A percentile compares a stretch with the other conserved stretches of the same genome.
These are phyloP conservation scores for Protonemura montana DNA, from an alignment of 2,888 invertebrate genomes.

Conservation along the genomic window DNA sequence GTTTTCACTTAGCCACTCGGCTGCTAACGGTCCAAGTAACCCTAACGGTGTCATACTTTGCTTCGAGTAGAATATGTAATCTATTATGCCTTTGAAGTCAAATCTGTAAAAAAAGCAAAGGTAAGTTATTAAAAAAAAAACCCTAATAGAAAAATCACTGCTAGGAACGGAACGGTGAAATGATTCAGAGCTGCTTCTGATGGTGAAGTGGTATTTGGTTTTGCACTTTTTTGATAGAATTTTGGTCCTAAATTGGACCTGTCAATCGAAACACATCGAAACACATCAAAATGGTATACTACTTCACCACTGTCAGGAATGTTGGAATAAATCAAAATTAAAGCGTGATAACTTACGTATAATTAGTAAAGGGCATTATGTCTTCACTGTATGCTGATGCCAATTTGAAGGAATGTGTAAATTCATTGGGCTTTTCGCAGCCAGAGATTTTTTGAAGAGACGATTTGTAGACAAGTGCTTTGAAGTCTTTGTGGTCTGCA, in stretches of 20 bases:
- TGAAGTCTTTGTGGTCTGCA: constrained; percentile 94
- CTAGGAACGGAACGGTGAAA: too few species aligned
- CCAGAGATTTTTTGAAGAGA: constrained; percentile 89
- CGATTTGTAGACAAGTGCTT: constrained; percentile 91
- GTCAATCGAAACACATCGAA: too few species aligned
- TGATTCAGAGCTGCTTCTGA: too few species aligned
- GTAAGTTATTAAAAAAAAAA: too few species aligned
- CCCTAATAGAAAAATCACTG: too few species aligned
- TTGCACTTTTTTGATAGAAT: too few species aligned
- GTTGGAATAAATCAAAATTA: neutral
- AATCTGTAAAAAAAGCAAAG: constrained; percentile 70
- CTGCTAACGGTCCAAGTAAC: constrained; percentile 91
- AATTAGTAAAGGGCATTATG: constrained; percentile 98
- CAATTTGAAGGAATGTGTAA: constrained; percentile 95
- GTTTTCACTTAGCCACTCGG: constrained; percentile 92
- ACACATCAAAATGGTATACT: too few species aligned
- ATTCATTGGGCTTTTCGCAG: constrained; percentile 85
- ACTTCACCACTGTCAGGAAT: neutral
- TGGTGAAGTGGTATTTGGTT: too few species aligned
- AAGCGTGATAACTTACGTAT: constrained; percentile 77
- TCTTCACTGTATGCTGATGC: constrained; percentile 94
- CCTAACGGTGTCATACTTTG: constrained; percentile 95
- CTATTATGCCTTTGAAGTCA: constrained; percentile 99
- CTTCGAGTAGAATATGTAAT: constrained; percentile 98
- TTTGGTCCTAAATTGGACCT: too few species aligned